Conservation (phyloP, 2,797 vertebrate species). For the Esox masquinongy region DNA sequence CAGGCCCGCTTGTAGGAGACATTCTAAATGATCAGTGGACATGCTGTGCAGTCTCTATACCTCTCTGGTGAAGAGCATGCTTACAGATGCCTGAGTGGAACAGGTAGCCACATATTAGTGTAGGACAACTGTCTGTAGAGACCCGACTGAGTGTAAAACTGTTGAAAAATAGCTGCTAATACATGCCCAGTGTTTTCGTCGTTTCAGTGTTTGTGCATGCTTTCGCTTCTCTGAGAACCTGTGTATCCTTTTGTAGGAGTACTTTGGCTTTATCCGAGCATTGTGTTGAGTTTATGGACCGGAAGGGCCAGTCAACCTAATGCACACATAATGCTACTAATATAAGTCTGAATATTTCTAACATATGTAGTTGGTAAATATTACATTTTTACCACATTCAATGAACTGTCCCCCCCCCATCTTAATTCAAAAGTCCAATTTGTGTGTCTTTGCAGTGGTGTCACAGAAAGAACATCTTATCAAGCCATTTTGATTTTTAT, state of each 20-base stretch:
- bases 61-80: not conserved
- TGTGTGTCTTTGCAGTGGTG: too few species aligned
- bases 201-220: not conserved
- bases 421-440: too few species aligned
- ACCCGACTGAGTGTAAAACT: too few species aligned
- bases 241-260: not conserved
- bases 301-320: too few species aligned
- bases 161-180: not conserved
- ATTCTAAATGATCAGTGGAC: not conserved
- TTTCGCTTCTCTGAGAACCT: not conserved
- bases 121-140: not conserved
- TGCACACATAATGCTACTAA: too few species aligned
- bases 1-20: not conserved
- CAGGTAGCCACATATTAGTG: not conserved
- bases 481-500: too few species aligned
- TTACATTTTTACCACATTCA: too few species aligned
- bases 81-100: not conserved
- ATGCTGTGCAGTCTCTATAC: not conserved
- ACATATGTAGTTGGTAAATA: too few species aligned
- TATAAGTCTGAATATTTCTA: too few species aligned
- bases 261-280: not conserved
- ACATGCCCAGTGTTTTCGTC: not conserved
- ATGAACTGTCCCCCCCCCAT: too few species aligned
- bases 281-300: too few species aligned
- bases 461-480: too few species aligned